These are phyloP conservation scores for Troides aeacus DNA, from an alignment of 2,888 invertebrate species.

Conservation along the genomic window DNA sequence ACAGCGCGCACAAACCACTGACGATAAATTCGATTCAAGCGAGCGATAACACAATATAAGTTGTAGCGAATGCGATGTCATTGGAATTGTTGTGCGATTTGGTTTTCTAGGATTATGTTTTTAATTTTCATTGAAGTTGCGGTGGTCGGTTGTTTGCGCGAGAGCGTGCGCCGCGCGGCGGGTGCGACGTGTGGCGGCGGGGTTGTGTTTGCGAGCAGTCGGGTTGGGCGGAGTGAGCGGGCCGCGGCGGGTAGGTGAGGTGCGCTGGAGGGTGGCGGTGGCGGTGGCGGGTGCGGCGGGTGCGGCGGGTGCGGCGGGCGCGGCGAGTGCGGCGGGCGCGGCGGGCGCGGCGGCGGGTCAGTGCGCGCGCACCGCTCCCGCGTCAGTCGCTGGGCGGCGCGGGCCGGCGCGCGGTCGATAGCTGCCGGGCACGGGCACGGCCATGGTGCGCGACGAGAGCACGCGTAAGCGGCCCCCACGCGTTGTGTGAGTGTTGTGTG, in stretches of 20 bases:
- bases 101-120: conserved; percentile 9
- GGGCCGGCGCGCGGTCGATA: conserved; percentile 75
- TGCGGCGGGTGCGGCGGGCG: too few relatives aligned
- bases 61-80: too few relatives aligned
- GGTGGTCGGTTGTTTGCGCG: too few relatives aligned
- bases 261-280: conserved; percentile 35
- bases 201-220: too few relatives aligned
- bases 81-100: too few relatives aligned
- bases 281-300: conserved; percentile 37
- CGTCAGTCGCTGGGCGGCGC: conserved; percentile 55
- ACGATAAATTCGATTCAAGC: too few relatives aligned
- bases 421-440: conserved; percentile 58
- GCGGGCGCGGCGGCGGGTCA: conserved; percentile 36
- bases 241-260: too few relatives aligned
- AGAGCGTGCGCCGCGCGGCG: too few relatives aligned
- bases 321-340: conserved; percentile 36
- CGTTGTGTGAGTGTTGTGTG: conserved; percentile 59
- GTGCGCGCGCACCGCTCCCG: conserved; percentile 69
- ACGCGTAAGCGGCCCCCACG: conserved; percentile 61
- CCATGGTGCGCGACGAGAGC: conserved; percentile 65
- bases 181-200: too few relatives aligned
- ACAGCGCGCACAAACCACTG: too few relatives aligned
- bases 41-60: too few relatives aligned
- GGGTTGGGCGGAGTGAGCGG: too few relatives aligned
- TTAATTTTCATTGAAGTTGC: conserved; percentile 3